Base-by-base conservation (phyloP, 2,888 invertebrate species). In the Flexamia atlantica region DNA sequence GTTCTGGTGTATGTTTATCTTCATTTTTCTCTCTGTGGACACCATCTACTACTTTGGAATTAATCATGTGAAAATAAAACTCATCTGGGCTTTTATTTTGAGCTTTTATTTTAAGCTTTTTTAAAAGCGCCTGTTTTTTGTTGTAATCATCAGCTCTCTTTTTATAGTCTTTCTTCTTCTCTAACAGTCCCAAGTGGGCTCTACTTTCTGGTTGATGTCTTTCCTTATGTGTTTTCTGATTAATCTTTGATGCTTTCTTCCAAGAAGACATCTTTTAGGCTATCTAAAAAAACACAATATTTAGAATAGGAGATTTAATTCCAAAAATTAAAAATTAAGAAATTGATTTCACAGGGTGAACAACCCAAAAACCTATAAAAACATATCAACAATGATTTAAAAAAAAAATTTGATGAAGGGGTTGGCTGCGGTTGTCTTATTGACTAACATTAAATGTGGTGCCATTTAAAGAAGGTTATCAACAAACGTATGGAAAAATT, bases 11-110 rank as follows among this genome's bases (percentile, higher is more conserved):
- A 87, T 97, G 94, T 88, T 96, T 95, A 64, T 94, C 94, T 46
- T 85, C 82, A 14, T 84, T 81, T 10, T 90, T 90, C 88, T 93
- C 94, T 88, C 92, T 90, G 85, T 92, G 91, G 0, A 89, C 86
- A 0, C 92, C 92, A 87, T 91, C 91, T 85, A 92, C 90, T 0
- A 95, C 90, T 90, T 94, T 94, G 0, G 98, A 96, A 89, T 97
- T 97, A 84, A 98, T 94, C 99, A 99, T 99, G 89, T 98, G 98
- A 91, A 97, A 97, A 90, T 99, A 97, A 91, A 99, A 99, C 90
- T 99, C 99, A 94, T 99, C 99, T 0, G 98, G 98, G 91, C 99
- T 99, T 90, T 95, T 97, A 89, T 98, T 96, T 28, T 97, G 91
- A 0, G 98, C 98, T 84, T 96, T 93, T 89, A 95, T 95, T 84